Base-by-base conservation (phyloP, 1,140 invertebrate genomes). In the Zeugodacus cucurbitae region DNA sequence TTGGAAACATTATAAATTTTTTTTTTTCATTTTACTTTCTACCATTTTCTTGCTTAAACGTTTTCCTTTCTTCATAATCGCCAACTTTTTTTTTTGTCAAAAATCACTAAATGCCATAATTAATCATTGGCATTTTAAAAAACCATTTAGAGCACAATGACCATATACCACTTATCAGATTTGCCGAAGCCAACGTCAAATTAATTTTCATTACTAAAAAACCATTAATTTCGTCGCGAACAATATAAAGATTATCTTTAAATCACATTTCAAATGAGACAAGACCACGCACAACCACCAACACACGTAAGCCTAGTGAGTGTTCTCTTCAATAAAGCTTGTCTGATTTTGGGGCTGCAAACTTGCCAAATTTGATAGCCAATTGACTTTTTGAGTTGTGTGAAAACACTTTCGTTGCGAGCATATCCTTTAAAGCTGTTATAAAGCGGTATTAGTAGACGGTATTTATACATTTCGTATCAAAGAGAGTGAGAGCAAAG, bases 281-380 rank as follows among this genome's bases (percentile, higher is more conserved):
- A 2, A 20, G 20, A 34, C 1, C 32, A 67, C 11, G 67, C 34
- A 14, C 6, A 29, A 10, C 34, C 29, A 64, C 14, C 32, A 34
- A 26, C 10, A 34, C 3, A 54, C 48, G 17, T 54, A 17, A 54
- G 48, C 14, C 14, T 17, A 34, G 62, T 32, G 62, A 67, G 29
- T 67, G 62, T 67, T 74, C 67, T 74, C 41, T 74, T 82, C 22
- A 48, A 54, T 54, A 54, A 54, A 54, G 48, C 48, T 48, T 3
- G 20, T n/a, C 74, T 82, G 74, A 44, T 41, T 82, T 41, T 22
- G 4, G 67, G 7, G 74, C 41, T 26, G 37, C 34, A 34, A 37
- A 48, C 41, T 48, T 82, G 74, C 34, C 74, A 82, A 48, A 48
- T 82, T 82, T 82, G 41, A 82, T 34, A 82, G 41, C 74, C 74